Evolutionary conservation across 1,140 invertebrate genomes (phyloP).

Genomic region (Pseudoatta argentina): DNA sequence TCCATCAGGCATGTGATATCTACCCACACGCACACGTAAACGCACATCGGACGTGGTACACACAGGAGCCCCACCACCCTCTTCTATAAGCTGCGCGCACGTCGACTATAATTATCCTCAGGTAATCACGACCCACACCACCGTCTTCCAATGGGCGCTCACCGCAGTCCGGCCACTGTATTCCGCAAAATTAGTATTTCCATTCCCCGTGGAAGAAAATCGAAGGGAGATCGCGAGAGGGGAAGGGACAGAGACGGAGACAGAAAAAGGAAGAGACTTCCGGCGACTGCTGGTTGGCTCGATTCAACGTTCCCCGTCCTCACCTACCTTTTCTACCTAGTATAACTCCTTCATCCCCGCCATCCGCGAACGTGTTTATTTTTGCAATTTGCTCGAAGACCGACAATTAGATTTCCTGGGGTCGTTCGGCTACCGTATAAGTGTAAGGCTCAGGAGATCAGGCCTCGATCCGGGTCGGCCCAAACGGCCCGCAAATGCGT

Average conservation of each 20-base stretch:
- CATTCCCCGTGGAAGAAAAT: conserved; percentile 82
- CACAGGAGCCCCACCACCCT: conserved; percentile 65
- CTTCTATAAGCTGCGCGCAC: conserved; percentile 82
- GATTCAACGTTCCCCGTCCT: conserved; percentile 55
- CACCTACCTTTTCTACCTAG: conserved; percentile 64
- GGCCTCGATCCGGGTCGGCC: conserved; percentile 69
- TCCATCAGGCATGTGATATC: conserved; percentile 67
- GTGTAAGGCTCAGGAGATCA: conserved; percentile 79
- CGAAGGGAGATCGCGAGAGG: conserved; percentile 71
- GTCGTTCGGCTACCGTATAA: conserved; percentile 85
- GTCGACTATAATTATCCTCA: conserved; percentile 86
- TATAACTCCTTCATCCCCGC: conserved; percentile 44
- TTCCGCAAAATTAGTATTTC: conserved; percentile 87
- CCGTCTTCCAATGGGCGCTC: conserved; percentile 82
- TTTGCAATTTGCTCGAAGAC: conserved; percentile 86
- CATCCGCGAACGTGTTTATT: conserved; percentile 82
- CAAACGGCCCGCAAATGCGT: conserved; percentile 64
- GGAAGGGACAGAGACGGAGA: conserved; percentile 58
- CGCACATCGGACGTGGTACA: conserved; percentile 66
- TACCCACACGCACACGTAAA: conserved; percentile 75
- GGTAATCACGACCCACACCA: conserved; percentile 85
- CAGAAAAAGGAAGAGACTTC: conserved; percentile 71
- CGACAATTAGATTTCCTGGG: conserved; percentile 85
- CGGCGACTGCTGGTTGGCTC: conserved; percentile 65
- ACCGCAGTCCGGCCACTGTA: conserved; percentile 86